A percentile compares a stretch with the other conserved stretches of the same genome.
These are phyloP conservation scores for Bimastos eiseni DNA, from an alignment of 2,888 invertebrate genomes.

Conservation along the genomic window DNA sequence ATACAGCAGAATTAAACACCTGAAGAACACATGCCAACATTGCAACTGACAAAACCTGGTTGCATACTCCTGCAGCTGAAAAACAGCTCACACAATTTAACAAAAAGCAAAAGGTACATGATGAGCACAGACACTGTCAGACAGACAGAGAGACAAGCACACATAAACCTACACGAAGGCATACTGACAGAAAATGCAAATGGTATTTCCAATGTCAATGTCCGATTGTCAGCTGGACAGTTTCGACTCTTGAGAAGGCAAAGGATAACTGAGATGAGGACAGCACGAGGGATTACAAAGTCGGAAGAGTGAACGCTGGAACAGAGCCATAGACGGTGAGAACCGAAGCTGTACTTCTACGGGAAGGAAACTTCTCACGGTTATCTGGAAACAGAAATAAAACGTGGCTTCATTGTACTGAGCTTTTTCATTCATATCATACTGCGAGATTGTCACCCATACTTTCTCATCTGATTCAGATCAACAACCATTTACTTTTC, in stretches of 20 bases:
- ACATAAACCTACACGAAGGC: background rate
- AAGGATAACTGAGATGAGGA: background rate
- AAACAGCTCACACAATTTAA: background rate
- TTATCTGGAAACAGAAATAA: background rate
- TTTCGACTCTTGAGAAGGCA: background rate
- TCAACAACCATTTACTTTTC: no score
- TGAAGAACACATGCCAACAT: background rate
- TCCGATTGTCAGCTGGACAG: background rate
- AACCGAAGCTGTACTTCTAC: slow-evolving; percentile 4
- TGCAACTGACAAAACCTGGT: background rate
- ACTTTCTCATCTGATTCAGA: no score
- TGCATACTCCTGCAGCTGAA: background rate
- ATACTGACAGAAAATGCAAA: background rate
- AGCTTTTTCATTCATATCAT: background rate
- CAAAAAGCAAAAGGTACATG: background rate
- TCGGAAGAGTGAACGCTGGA: background rate
- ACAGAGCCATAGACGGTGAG: background rate
- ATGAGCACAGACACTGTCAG: no score
- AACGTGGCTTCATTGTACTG: background rate
- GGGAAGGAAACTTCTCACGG: background rate
- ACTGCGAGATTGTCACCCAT: background rate
- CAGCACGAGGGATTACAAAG: background rate
- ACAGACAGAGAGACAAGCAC: background rate
- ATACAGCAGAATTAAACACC: background rate
- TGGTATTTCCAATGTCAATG: background rate